A percentile compares a stretch with the other conserved stretches of the same genome.
These are phyloP conservation scores for Luperina nickerlii DNA, from an alignment of 2,888 invertebrate species.

Conservation along the genomic window DNA sequence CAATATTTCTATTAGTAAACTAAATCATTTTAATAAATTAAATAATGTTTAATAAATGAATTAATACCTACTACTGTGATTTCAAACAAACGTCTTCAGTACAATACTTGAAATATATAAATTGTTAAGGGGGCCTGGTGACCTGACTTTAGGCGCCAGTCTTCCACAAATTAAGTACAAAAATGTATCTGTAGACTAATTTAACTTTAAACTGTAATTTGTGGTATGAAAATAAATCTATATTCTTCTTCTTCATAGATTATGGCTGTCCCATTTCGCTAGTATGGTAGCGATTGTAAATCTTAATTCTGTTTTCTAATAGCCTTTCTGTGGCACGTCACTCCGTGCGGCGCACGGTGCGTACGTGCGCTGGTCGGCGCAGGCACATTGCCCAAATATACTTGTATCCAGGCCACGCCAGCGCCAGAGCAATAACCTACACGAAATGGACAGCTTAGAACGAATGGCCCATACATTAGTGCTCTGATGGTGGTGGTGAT, in stretches of 20 bases:
- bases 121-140: too few species aligned
- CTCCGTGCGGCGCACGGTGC: constrained; percentile 29
- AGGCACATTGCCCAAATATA: constrained; percentile 44
- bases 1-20: too few species aligned
- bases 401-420: constrained; percentile 14
- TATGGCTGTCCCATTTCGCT: background rate
- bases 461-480: constrained; percentile 15
- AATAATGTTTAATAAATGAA: too few species aligned
- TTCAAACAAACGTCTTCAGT: too few species aligned
- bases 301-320: background rate
- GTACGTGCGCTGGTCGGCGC: constrained; percentile 58
- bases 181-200: too few species aligned
- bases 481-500: background rate
- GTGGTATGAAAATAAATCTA: too few species aligned
- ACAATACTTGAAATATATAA: too few species aligned
- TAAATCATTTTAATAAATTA: too few species aligned
- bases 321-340: constrained; percentile 26
- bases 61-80: too few species aligned
- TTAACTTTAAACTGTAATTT: too few species aligned
- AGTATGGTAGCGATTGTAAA: background rate
- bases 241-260: background rate
- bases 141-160: too few species aligned
- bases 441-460: constrained; percentile 19
- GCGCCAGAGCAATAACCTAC: constrained; percentile 43
- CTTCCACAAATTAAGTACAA: too few species aligned